Base-by-base conservation (phyloP, 2,888 invertebrate genomes). In the Stenchaetothrips biformis region DNA sequence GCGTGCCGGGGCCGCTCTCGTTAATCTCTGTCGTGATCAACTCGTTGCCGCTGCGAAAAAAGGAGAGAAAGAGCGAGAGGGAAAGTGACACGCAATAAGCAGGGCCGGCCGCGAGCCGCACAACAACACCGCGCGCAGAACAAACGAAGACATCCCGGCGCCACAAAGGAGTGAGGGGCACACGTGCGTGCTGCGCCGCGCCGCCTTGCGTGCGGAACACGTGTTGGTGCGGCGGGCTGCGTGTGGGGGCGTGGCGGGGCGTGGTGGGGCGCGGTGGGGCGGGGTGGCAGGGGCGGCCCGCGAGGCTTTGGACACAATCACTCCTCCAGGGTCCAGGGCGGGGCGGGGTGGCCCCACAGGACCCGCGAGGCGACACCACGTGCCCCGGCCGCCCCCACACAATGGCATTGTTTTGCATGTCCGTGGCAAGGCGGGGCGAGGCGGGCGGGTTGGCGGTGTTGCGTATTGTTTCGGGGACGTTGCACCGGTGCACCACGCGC, bases 351-450 rank as follows among this genome's bases (percentile, higher is more conserved):
- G 59, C 16, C 18, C 18, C 18, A 18, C 18, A 6, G 59, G 59
- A 18, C 13, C 6, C 18, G 37, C 37, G 59, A 59, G 13, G 13
- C 13, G 59, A 6, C 59, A 16, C 59, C 67, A n/a, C n/a, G 67
- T 11, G 21, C 67, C 9, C 67, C 67, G 67, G 37, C 37, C 37
- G 37, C 67, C 21, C 59, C 67, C 25, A 67, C 25, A 74, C 67
- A 74, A 74, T 74, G 67, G 67, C 25, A 74, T 74, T 74, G 67
- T 74, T 74, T 74, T 74, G 67, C 67, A 74, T 74, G 21, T 74
- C 21, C 67, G 67, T 74, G 67, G 67, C 67, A 21, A 4, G 37
- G 37, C 37, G 37, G 37, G 37, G 37, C 37, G 37, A 4, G 37
- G 37, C 67, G 67, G 67, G 67, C 67, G 37, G 1, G 37, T 4